These are phyloP conservation scores for Xestia rhomboidea DNA, from an alignment of 2,888 invertebrate species.

Conservation along the genomic window DNA sequence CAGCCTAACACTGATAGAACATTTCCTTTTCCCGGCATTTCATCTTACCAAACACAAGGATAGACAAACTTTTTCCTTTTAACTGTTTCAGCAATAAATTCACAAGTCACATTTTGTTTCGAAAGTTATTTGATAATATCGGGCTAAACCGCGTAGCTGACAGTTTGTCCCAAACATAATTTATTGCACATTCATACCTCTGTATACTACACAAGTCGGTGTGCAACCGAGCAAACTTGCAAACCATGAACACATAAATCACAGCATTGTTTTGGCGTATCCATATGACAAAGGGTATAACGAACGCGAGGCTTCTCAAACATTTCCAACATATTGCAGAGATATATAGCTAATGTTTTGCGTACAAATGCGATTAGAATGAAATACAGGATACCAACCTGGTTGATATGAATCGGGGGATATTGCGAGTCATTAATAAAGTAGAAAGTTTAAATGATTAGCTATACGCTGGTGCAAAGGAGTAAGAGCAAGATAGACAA, in stretches of 20 bases:
- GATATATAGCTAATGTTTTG: slow-evolving; percentile 59
- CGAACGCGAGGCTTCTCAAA: slow-evolving; percentile 70
- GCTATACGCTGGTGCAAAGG: slow-evolving; percentile 43
- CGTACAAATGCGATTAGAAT: slow-evolving; percentile 59
- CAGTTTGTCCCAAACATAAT: slow-evolving; percentile 59
- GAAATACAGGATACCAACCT: slow-evolving; percentile 58
- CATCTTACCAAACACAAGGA: slow-evolving; percentile 67
- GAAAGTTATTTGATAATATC: slow-evolving; percentile 51
- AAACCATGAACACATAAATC: slow-evolving; percentile 79
- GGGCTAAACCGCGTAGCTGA: slow-evolving; percentile 42
- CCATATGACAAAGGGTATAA: slow-evolving; percentile 74
- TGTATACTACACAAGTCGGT: slow-evolving; percentile 48
- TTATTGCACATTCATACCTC: slow-evolving; percentile 60
- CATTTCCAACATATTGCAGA: slow-evolving; percentile 58
- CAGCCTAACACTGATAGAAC: slow-evolving; percentile 78
- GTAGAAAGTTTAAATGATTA: slow-evolving; percentile 65
- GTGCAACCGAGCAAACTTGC: slow-evolving; percentile 66
- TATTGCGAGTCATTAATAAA: slow-evolving; percentile 61
- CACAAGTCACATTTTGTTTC: slow-evolving; percentile 32
- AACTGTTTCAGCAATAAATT: slow-evolving; percentile 27
- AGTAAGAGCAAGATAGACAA: slow-evolving; percentile 64
- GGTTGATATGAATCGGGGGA: slow-evolving; percentile 24
- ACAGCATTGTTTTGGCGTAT: slow-evolving; percentile 80
- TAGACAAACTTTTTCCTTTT: slow-evolving; percentile 39
- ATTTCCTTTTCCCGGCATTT: slow-evolving; percentile 76